Evolutionary conservation across 2,113 vertebrate species (phyloP).

Genomic region (Tiliqua scincoides): DNA sequence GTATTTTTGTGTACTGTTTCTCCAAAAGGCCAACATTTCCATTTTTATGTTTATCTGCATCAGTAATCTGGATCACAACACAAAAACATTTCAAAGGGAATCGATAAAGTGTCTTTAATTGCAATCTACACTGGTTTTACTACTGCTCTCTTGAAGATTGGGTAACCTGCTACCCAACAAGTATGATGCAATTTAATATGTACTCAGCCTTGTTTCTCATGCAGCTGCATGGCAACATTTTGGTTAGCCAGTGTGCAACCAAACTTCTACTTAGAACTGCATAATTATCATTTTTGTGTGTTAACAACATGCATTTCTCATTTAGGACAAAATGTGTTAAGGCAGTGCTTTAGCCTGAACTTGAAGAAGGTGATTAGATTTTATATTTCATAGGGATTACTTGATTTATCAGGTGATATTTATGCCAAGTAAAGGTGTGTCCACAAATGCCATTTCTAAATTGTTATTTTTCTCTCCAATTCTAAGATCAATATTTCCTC

Average conservation of each 20-base stretch:
- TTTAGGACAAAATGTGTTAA: not conserved
- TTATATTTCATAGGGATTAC: not conserved
- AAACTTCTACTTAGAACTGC: not conserved
- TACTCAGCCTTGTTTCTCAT: not conserved
- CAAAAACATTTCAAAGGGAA: not conserved
- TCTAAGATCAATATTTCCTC: not conserved
- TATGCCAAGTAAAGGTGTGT: slow-evolving; percentile 7
- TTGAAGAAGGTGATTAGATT: not conserved
- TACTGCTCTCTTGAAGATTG: not conserved
- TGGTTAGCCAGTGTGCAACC: fast-evolving
- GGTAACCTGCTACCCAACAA: not conserved
- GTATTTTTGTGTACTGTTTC: not conserved
- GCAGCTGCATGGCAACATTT: not conserved
- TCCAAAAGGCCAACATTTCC: not conserved
- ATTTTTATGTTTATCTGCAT: not conserved
- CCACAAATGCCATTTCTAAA: not conserved
- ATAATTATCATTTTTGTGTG: not conserved
- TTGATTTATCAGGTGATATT: not conserved
- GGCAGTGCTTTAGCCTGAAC: not conserved
- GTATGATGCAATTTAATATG: not conserved
- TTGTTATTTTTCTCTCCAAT: not conserved
- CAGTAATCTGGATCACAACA: not conserved
- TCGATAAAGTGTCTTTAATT: not conserved
- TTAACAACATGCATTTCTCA: not conserved
- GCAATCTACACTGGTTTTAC: not conserved